Evolutionary conservation across 2,888 invertebrate genomes (phyloP).

Genomic region (Drosophila quinaria): DNA sequence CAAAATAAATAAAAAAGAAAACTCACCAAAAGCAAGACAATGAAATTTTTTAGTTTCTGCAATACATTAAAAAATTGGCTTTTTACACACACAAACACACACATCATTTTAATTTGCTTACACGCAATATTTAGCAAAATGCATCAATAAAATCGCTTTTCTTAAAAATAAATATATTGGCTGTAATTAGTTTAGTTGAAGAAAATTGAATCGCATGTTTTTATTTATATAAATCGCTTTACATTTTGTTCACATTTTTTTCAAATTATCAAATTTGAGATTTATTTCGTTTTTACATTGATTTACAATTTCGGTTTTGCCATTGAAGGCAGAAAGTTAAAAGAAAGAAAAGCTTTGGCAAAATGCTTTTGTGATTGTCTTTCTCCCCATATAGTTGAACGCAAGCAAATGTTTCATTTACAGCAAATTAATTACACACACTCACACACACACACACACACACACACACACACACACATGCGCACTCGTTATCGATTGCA

Average conservation of each 20-base stretch:
- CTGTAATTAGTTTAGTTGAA: conserved; percentile 77
- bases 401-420: conserved; percentile 54
- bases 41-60: conserved; percentile 30
- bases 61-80: conserved; percentile 37
- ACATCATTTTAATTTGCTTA: conserved; percentile 32
- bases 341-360: conserved; percentile 45
- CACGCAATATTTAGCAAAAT: conserved; percentile 47
- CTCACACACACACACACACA: neutral
- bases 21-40: conserved; percentile 19
- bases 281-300: conserved; percentile 6
- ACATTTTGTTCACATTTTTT: conserved; percentile 19
- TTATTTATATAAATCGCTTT: conserved; percentile 30
- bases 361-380: conserved; percentile 74
- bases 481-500: conserved; percentile 45
- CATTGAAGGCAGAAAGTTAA: conserved; percentile 23
- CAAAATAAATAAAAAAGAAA: conserved; percentile 12
- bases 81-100: conserved; percentile 25
- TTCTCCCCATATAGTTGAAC: conserved; percentile 39
- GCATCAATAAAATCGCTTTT: conserved; percentile 59
- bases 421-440: conserved; percentile 39
- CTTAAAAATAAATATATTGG: conserved; percentile 56
- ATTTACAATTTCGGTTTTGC: conserved; percentile 27
- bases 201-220: conserved; percentile 56
- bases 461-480: conserved; percentile 13
- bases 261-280: conserved; percentile 27